Percentiles rank a stretch among this genome's conserved stretches.
These are phyloP conservation scores for Drosophila kikkawai DNA, from an alignment of 1,140 invertebrate species.

Conservation along the genomic window DNA sequence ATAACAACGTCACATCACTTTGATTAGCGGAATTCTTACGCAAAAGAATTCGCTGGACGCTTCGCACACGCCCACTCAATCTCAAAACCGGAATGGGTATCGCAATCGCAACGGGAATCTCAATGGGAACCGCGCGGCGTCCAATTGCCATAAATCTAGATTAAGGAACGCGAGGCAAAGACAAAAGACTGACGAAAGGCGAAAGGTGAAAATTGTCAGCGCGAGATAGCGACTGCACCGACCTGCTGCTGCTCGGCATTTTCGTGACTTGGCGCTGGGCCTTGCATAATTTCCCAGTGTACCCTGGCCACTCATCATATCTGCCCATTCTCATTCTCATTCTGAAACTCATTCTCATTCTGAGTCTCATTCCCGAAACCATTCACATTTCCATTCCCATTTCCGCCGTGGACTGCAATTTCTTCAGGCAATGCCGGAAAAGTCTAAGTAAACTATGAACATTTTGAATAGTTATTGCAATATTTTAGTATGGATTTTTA, in stretches of 20 bases:
- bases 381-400: constrained; percentile 42
- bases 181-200: constrained; percentile 35
- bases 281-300: constrained; percentile 70
- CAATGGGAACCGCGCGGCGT: constrained; percentile 45
- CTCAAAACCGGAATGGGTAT: constrained; percentile 10
- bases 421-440: constrained; percentile 6
- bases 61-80: constrained; percentile 43
- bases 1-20: constrained; percentile 40
- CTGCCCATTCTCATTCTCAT: constrained; percentile 27
- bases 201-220: constrained; percentile 78
- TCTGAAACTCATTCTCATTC: constrained; percentile 17
- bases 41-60: constrained; percentile 51
- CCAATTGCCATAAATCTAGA: constrained; percentile 81
- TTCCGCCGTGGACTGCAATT: constrained; percentile 29
- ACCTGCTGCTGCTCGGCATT: constrained; percentile 41
- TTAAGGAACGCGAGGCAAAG: constrained; percentile 74
- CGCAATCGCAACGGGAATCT: constrained; percentile 31
- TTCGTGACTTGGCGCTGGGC: constrained; percentile 42
- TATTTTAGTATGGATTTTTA: not conserved
- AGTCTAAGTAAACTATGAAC: not conserved
- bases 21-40: constrained; percentile 58
- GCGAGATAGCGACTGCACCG: constrained; percentile 32
- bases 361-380: not conserved
- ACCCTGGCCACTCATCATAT: constrained; percentile 48
- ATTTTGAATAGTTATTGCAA: not conserved